Evolutionary conservation across 2,113 vertebrate genomes (phyloP).

Genomic region (Solea solea): DNA sequence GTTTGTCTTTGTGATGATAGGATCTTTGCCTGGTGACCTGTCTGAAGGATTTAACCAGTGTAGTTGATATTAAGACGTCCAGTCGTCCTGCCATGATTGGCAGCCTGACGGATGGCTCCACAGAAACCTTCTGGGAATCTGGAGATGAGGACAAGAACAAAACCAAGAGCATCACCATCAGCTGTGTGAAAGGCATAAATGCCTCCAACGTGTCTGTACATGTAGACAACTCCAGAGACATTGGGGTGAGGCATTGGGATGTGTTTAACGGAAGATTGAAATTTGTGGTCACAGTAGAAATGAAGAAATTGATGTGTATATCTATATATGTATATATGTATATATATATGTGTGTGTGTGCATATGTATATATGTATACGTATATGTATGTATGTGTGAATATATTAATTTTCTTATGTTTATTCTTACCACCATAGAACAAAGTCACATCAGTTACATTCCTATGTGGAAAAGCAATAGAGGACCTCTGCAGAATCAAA

Average conservation of each 20-base stretch:
- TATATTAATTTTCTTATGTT: neutral
- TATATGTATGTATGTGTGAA: too few relatives aligned
- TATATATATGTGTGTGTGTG: too few relatives aligned
- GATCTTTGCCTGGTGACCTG: conserved; percentile 94
- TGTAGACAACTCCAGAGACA: conserved; percentile 97
- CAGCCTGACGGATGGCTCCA: conserved; percentile 97
- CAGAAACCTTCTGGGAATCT: conserved; percentile 99
- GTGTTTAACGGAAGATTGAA: neutral
- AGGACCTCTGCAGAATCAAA: conserved; percentile 98
- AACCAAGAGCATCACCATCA: conserved; percentile 97
- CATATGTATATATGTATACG: too few relatives aligned
- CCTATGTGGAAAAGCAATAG: conserved; percentile 93
- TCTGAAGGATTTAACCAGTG: conserved; percentile 95
- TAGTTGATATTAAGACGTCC: conserved; percentile 98
- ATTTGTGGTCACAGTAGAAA: neutral
- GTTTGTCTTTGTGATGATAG: conserved; percentile 65
- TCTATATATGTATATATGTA: neutral
- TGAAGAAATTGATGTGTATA: neutral
- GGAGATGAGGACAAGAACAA: conserved; percentile 99
- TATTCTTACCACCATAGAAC: conserved; percentile 82
- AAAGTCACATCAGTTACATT: conserved; percentile 98
- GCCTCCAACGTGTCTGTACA: conserved; percentile 93
- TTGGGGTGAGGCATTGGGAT: conserved; percentile 90
- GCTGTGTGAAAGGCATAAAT: conserved; percentile 96
- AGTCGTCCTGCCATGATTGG: conserved; percentile 99